Evolutionary conservation across 2,888 invertebrate species (phyloP).

Genomic region (Trisateles emortualis): DNA sequence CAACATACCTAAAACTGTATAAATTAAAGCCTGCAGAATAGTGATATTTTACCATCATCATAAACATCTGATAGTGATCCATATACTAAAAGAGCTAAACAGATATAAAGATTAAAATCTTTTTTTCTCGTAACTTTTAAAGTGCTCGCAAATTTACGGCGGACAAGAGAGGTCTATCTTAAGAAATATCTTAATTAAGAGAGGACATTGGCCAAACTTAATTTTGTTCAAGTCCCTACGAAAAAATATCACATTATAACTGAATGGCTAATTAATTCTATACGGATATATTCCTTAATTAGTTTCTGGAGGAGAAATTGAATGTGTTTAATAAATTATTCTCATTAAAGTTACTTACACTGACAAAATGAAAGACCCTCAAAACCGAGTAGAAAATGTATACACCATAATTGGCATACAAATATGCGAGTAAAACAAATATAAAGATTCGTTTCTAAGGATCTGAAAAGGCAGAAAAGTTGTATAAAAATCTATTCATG

Average conservation of each 20-base stretch:
- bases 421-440: too few species aligned
- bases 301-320: constrained; percentile 1
- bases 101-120: constrained; percentile 29
- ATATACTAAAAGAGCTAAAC: constrained; percentile 10
- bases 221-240: constrained; percentile 21
- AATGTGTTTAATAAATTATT: too few species aligned
- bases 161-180: constrained; percentile 32
- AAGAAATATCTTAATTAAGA: constrained; percentile 48
- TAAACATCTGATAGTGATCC: constrained; percentile 22
- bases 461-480: too few species aligned
- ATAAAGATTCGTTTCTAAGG: too few species aligned
- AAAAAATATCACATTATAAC: constrained; percentile 33
- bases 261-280: constrained; percentile 38
- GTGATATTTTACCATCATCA: not conserved
- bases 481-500: too few species aligned
- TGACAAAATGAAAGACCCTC: too few species aligned
- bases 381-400: too few species aligned
- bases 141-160: constrained; percentile 35
- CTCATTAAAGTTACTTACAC: too few species aligned
- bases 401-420: too few species aligned
- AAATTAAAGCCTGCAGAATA: not conserved
- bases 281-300: constrained; percentile 21
- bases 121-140: constrained; percentile 34
- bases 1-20: too few species aligned
- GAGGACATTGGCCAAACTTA: constrained; percentile 35